Percentiles rank a stretch among this genome's conserved stretches.
These are phyloP conservation scores for Cranoglanis bouderius DNA, from an alignment of 2,113 vertebrate genomes.

Conservation along the genomic window DNA sequence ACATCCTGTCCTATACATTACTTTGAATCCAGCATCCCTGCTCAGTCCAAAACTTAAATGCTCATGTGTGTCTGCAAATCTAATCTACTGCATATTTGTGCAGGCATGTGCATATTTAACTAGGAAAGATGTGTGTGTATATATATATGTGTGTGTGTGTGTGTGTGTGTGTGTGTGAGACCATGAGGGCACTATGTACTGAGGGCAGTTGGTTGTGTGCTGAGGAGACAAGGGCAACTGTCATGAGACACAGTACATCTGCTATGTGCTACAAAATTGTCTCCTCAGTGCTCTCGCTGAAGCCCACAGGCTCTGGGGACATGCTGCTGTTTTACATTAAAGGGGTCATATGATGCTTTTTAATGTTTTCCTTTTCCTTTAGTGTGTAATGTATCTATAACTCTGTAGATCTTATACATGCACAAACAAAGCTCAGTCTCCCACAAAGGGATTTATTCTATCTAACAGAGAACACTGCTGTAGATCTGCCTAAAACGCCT, in stretches of 20 bases:
- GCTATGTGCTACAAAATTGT: constrained; percentile 20
- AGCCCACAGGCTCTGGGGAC: background rate
- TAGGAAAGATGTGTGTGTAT: background rate
- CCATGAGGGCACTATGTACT: background rate
- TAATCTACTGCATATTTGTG: background rate
- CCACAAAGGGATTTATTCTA: too few relatives aligned
- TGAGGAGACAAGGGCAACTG: constrained; percentile 31
- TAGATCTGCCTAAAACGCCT: too few relatives aligned
- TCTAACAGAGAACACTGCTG: too few relatives aligned
- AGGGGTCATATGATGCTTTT: too few relatives aligned
- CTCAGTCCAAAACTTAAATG: background rate
- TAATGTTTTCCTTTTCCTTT: too few relatives aligned
- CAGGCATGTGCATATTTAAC: constrained; percentile 22
- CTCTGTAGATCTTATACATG: too few relatives aligned
- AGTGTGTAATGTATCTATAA: too few relatives aligned
- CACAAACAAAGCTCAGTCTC: too few relatives aligned
- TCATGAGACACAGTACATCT: constrained; percentile 43
- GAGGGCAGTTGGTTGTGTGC: constrained; percentile 24
- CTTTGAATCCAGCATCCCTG: background rate
- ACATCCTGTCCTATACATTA: background rate
- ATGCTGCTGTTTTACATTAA: background rate
- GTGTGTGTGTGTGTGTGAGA: background rate
- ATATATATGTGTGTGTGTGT: background rate
- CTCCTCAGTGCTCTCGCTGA: background rate
- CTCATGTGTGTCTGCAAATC: background rate